Base-by-base conservation (phyloP, 2,888 invertebrate genomes). In the Acanthococcus lagerstroemiae region DNA sequence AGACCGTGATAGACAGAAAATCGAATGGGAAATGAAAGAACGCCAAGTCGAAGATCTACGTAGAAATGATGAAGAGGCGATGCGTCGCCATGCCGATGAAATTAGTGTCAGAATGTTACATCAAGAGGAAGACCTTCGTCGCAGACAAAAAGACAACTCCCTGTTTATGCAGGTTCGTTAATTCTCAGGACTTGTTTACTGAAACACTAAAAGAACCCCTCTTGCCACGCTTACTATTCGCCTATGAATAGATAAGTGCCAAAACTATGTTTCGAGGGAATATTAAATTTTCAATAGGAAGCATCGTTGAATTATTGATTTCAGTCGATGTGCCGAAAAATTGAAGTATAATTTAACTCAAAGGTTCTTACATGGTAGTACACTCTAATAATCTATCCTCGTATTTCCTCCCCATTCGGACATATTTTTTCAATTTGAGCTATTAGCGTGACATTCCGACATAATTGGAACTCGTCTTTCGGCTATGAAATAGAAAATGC, bases 141-240 rank as follows among this genome's bases (percentile, higher is more conserved):
- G 90, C 70, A 81, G 91, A 19, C 90, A 90, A 75, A 88, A 91
- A 76, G 90, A 92, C 78, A 91, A 91, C 77, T 88, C 84, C 71
- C 79, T 91, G 68, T 90, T 91, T 72, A 88, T 90, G 82, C 90
- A 91, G 82, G 88, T 84, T 60, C 44, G 30, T 25, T 21, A 37
- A 52, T n/a, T 52, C 12, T 17, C 7, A 21, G 9, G 24, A 52
- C 5, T 24, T 52, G 1, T 22, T 22, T 19, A 22, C 24, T 52
- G 52, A 22, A 22, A 22, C 5, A 9, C 27, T 21, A 27, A 24
- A 27, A 19, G 3, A 21, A 15, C 12, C 22, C 61, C 52, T 61
- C 52, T 50, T 46, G 50, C 60, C 60, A 60, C 60, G 60, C 60
- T 60, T 60, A 24, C 22, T 60, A 52, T 50, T 50, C 30, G 7